phyloP scores from a whole-genome alignment of 1,140 invertebrate genomes.

The Eriosoma lanigerum region DNA sequence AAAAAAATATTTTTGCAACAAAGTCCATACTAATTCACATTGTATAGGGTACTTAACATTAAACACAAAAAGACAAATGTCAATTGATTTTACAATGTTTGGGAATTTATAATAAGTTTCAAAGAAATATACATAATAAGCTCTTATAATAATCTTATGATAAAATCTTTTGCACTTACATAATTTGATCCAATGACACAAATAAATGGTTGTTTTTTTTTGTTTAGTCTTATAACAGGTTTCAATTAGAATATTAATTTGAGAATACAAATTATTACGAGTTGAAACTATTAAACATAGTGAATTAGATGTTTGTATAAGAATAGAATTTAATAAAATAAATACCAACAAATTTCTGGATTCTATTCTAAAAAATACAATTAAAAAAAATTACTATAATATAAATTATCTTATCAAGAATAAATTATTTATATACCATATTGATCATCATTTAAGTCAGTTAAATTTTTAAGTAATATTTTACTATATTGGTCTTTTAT shows the following conservation, averaged over 20 bases:
- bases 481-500: background rate
- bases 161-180: background rate
- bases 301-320: background rate
- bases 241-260: background rate
- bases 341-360: background rate
- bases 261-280: background rate
- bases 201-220: background rate
- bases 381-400: background rate
- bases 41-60: constrained; percentile 2
- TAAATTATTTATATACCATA: background rate
- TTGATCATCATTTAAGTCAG: background rate
- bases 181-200: background rate
- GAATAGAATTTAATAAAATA: background rate
- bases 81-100: constrained; percentile 4
- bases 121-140: background rate
- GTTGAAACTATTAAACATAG: background rate
- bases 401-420: background rate
- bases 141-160: no score
- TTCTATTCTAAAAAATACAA: background rate
- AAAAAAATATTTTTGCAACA: background rate
- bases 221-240: background rate
- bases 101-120: background rate
- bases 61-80: background rate
- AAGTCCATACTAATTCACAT: background rate
- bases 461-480: background rate